Conservation (phyloP, 2,888 invertebrate genomes). For the Bembecia ichneumoniformis region DNA sequence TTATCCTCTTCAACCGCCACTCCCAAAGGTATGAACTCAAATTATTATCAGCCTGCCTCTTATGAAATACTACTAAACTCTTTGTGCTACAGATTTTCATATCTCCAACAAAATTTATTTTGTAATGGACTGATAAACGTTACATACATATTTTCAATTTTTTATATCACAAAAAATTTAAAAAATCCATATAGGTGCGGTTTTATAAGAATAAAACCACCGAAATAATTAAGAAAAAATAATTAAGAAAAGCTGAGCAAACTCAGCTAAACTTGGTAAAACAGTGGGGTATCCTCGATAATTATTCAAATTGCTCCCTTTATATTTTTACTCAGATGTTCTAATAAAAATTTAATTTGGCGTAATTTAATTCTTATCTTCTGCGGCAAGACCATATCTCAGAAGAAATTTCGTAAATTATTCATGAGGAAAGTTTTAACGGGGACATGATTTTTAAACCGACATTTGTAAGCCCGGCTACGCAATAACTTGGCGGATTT, state of each 20-base stretch:
- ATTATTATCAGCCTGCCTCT: conserved; percentile 51
- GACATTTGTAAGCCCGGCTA: conserved; percentile 60
- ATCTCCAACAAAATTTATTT: background rate
- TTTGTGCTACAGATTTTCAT: background rate
- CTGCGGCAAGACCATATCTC: conserved; percentile 62
- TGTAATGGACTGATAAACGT: no score
- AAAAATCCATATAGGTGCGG: no score
- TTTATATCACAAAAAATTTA: no score
- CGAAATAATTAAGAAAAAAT: background rate
- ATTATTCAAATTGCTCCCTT: conserved; percentile 60
- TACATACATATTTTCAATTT: no score
- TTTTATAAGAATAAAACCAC: background rate
- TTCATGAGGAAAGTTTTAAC: conserved; percentile 70
- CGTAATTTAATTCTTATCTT: conserved; percentile 68
- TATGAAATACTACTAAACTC: conserved; percentile 8
- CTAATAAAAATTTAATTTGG: conserved; percentile 61
- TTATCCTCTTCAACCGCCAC: conserved; percentile 54
- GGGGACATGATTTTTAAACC: conserved; percentile 68
- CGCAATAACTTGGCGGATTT: conserved; percentile 40
- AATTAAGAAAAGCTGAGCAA: conserved; percentile 18
- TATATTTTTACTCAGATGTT: conserved; percentile 57
- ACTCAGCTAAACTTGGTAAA: conserved; percentile 25
- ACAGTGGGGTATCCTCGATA: conserved; percentile 32
- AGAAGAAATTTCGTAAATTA: conserved; percentile 68
- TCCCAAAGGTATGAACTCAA: conserved; percentile 53